Conservation (phyloP, 2,888 invertebrate genomes). For the Sarcophaga rosellei region DNA sequence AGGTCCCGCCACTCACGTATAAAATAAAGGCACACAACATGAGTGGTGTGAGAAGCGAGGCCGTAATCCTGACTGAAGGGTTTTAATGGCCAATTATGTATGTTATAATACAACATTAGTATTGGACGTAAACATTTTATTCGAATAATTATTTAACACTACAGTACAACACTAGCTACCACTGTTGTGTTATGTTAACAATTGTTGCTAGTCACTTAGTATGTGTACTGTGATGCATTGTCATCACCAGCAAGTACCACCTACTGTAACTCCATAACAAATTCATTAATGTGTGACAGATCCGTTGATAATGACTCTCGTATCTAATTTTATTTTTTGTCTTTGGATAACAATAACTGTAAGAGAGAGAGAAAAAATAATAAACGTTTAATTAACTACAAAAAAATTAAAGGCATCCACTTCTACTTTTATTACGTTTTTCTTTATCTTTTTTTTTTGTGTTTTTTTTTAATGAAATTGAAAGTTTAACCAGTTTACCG, state of each 20-base stretch:
- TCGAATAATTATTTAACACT: neutral
- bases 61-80: too few species aligned
- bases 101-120: too few species aligned
- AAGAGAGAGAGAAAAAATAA: conserved; percentile 12
- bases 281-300: conserved; percentile 51
- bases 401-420: conserved; percentile 1
- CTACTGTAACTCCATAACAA: conserved; percentile 22
- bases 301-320: conserved; percentile 23
- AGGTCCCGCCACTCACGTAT: too few species aligned
- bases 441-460: conserved; percentile 12
- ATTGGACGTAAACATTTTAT: neutral
- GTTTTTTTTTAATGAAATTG: conserved; percentile 54
- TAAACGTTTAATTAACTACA: conserved; percentile 44
- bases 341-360: conserved; percentile 2
- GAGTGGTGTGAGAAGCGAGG: too few species aligned
- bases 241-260: neutral
- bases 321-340: neutral
- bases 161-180: conserved; percentile 2
- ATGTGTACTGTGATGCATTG: neutral
- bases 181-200: neutral
- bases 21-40: too few species aligned
- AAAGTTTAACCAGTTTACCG: conserved; percentile 60
- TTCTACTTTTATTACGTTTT: neutral
- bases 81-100: too few species aligned
- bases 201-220: conserved; percentile 15